Conservation (phyloP, 2,113 vertebrate species). For the Notothenia rossii region DNA sequence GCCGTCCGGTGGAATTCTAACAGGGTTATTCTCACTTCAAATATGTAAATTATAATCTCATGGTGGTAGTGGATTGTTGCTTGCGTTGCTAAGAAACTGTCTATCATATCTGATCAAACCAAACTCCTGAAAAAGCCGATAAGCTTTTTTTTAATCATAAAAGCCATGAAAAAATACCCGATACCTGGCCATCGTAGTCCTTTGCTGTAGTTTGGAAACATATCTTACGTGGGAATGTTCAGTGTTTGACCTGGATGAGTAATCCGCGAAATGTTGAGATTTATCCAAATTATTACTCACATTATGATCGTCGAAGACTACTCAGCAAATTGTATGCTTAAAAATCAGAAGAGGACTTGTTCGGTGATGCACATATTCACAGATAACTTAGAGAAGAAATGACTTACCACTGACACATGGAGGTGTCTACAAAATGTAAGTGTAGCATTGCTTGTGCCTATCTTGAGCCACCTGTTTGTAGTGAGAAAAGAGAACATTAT, state of each 20-base stretch:
- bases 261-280: neutral
- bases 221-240: neutral
- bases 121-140: no score
- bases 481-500: neutral
- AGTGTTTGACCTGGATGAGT: neutral
- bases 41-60: no score
- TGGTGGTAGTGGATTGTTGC: no score
- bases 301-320: neutral
- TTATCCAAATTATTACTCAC: neutral
- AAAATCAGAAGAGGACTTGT: neutral
- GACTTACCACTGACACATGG: no score
- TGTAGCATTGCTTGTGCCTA: no score
- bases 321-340: neutral
- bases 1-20: neutral
- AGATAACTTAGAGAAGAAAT: no score
- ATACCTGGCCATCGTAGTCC: neutral
- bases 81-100: no score
- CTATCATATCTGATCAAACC: no score
- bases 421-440: no score
- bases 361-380: neutral
- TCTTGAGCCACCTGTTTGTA: neutral
- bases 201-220: neutral
- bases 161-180: neutral
- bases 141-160: no score
- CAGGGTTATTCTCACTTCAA: neutral